Base-by-base conservation (phyloP, 2,888 invertebrate species). In the Sialis fuliginosa region DNA sequence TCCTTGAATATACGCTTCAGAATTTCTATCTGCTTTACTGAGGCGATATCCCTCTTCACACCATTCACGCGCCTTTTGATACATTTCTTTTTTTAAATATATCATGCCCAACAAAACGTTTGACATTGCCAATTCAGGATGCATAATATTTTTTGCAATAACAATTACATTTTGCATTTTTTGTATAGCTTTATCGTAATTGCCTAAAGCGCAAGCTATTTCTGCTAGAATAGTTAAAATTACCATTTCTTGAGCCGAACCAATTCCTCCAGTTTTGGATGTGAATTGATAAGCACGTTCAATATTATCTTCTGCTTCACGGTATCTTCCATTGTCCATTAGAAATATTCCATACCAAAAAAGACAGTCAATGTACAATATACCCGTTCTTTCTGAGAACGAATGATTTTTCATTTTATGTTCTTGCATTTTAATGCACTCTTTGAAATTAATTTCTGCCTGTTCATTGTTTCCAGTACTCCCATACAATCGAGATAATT, bases 331-430 rank as follows among this genome's bases (percentile, higher is more conserved):
- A 39, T 59, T 60, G 39, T 59, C 57, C 10, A 61, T 58, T 53
- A 67, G 61, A 48, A 68, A 66, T 5, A 66, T 59, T 0, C 65
- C 68, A 50, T 68, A 69, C 67, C 68, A 69, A 51, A 66, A 69
- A 8, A 68, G 54, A 6, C 62, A 58, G 50, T 66, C 67, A 1
- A 68, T 57, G 50, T 66, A 68, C 4, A 68, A 55, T 52, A 62
- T 55, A 12, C 65, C 64, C 0, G 67, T 65, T 53, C 60, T 60
- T 2, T 65, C 65, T 31, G 63, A 61, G 2, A 58, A 55, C 44
- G 62, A 60, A 4, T 65, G 66, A 30, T 56, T 53, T 4, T 53
- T 47, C 32, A 67, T 60, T 55, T 68, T 68, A 4, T 51, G 49
- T 50, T 63, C 59, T 53, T 66, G 67, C 4, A 57, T 54, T 6